Percentiles rank a stretch among this genome's conserved stretches.
These are phyloP conservation scores for Yponomeuta sedellus DNA, from an alignment of 2,888 invertebrate genomes.

Conservation along the genomic window DNA sequence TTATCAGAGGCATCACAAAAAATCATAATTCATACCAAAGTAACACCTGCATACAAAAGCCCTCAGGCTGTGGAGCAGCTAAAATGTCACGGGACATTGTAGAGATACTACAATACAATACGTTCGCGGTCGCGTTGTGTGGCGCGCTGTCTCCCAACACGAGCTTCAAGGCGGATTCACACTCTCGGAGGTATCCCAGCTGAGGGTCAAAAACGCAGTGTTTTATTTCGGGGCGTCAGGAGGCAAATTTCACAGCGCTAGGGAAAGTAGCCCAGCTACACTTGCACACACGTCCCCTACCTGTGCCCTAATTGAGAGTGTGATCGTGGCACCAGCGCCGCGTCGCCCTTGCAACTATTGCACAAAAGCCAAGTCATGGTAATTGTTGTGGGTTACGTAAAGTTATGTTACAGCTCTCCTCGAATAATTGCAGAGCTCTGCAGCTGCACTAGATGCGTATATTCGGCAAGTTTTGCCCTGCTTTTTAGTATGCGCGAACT, in stretches of 20 bases:
- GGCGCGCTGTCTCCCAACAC: conserved; percentile 19
- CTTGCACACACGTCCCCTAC: background rate
- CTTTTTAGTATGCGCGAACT: conserved; percentile 9
- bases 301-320: conserved; percentile 24
- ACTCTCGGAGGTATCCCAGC: too few species aligned
- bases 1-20: too few species aligned
- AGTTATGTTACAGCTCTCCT: conserved; percentile 24
- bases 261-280: too few species aligned
- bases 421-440: conserved; percentile 37
- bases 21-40: too few species aligned
- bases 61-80: too few species aligned
- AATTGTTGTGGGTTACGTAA: conserved; percentile 29
- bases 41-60: too few species aligned
- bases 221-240: too few species aligned
- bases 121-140: conserved; percentile 25
- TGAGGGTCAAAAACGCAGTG: too few species aligned
- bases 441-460: conserved; percentile 29
- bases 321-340: conserved; percentile 20
- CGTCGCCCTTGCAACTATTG: conserved; percentile 26
- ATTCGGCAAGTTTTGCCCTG: conserved; percentile 22
- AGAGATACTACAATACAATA: conserved; percentile 23
- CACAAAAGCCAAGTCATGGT: conserved; percentile 29
- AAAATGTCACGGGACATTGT: too few species aligned
- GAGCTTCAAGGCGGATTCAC: too few species aligned
- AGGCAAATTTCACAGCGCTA: too few species aligned